phyloP scores from a whole-genome alignment of 2,113 vertebrate genomes.

The Haemorhous mexicanus region DNA sequence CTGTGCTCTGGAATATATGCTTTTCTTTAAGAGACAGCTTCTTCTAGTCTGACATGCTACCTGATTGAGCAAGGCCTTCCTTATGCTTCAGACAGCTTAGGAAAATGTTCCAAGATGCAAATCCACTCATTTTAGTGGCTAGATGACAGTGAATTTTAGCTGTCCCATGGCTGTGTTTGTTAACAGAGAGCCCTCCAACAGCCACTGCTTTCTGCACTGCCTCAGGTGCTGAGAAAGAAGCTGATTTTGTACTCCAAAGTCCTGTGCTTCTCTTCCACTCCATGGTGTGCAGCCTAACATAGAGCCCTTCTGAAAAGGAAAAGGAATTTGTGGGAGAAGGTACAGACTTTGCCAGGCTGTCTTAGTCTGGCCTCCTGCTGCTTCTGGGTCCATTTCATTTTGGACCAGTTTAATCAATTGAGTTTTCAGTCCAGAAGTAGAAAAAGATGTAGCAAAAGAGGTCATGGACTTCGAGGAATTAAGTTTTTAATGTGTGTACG shows the following conservation, averaged over 20 bases:
- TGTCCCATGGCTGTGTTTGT: background rate
- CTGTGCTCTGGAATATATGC: background rate
- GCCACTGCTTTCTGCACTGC: background rate
- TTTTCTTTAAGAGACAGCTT: background rate
- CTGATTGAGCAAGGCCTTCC: background rate
- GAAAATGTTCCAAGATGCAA: background rate
- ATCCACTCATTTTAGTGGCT: background rate
- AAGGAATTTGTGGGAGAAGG: background rate
- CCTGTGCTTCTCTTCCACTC: background rate
- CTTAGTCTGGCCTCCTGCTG: background rate
- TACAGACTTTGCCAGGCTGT: rapidly evolving
- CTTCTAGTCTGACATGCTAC: background rate
- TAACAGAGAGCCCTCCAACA: background rate
- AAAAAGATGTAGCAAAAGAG: background rate
- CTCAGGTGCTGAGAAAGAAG: background rate
- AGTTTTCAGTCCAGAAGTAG: background rate
- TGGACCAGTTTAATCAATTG: background rate
- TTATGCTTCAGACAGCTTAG: background rate
- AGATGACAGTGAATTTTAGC: background rate
- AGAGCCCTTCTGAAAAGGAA: background rate
- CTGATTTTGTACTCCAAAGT: background rate
- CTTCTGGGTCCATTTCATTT: background rate
- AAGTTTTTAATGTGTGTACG: background rate
- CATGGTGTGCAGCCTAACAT: background rate
- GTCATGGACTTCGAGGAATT: background rate